A percentile compares a stretch with the other conserved stretches of the same genome.
phyloP scores from a whole-genome alignment of 2,888 invertebrate genomes.

The Melanophora roralis region DNA sequence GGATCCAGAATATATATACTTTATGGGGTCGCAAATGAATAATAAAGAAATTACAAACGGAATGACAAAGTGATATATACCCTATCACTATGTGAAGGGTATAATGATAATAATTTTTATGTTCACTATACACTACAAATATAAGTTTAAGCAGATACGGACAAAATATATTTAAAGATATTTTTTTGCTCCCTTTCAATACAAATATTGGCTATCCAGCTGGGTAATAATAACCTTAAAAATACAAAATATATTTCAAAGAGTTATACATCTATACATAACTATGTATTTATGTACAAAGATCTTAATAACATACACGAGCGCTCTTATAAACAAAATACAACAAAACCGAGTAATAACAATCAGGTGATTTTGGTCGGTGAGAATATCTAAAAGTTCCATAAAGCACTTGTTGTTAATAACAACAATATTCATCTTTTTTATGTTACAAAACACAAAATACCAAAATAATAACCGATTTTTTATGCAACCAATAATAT shows the following conservation, averaged over 20 bases:
- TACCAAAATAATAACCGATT: not conserved
- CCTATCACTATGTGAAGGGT: too few relatives aligned
- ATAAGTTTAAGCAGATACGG: not conserved
- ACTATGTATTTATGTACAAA: not conserved
- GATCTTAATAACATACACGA: too few relatives aligned
- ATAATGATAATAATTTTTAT: too few relatives aligned
- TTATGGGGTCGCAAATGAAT: too few relatives aligned
- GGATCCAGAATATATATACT: too few relatives aligned
- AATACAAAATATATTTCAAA: too few relatives aligned
- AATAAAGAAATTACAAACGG: too few relatives aligned
- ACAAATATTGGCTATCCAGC: not conserved
- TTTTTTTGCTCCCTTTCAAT: not conserved
- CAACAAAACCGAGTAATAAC: not conserved
- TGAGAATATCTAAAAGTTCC: not conserved
- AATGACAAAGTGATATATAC: too few relatives aligned
- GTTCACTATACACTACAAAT: too few relatives aligned
- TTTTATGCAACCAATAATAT: not conserved
- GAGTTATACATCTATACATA: not conserved
- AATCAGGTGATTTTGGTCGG: slow-evolving; percentile 8
- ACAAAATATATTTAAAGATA: not conserved
- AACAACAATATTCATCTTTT: slow-evolving; percentile 1
- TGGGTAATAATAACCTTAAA: not conserved
- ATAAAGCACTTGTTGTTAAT: not conserved
- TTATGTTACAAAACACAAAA: not conserved
- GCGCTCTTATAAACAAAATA: not conserved